Conservation (phyloP, 2,113 vertebrate genomes). For the Varanus salvator region DNA sequence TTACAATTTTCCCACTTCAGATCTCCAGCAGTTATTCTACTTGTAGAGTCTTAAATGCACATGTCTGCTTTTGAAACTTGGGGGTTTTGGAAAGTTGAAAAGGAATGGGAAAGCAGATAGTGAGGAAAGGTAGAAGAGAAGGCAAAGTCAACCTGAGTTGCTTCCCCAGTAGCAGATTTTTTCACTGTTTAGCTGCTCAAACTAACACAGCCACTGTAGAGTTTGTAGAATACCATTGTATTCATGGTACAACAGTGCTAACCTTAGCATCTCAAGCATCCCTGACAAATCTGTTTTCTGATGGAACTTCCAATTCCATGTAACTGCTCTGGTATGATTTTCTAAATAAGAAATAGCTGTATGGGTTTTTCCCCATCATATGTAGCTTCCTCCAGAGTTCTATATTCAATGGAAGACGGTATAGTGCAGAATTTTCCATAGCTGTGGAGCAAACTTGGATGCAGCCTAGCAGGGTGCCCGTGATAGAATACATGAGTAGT, state of each 20-base stretch:
- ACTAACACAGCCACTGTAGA: neutral
- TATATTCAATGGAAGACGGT: no score
- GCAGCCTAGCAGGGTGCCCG: neutral
- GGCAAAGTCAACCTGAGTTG: neutral
- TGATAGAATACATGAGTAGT: neutral
- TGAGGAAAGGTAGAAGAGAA: neutral
- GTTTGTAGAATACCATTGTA: neutral
- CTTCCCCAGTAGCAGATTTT: neutral
- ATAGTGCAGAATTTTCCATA: neutral
- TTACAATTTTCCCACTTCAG: neutral
- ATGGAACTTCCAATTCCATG: neutral
- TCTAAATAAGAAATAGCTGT: neutral
- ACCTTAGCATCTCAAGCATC: neutral
- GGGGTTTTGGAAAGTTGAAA: neutral
- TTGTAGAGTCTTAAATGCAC: neutral
- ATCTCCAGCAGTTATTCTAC: neutral
- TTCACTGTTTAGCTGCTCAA: neutral
- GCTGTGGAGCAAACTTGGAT: neutral
- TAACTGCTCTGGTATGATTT: neutral
- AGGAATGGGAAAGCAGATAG: neutral
- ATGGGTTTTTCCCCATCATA: neutral
- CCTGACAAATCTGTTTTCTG: neutral
- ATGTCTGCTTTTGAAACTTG: neutral
- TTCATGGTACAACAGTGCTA: neutral
- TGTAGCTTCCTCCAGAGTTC: neutral